phyloP scores from a whole-genome alignment of 2,888 invertebrate species.

The Ommatoiulus sabulosus region DNA sequence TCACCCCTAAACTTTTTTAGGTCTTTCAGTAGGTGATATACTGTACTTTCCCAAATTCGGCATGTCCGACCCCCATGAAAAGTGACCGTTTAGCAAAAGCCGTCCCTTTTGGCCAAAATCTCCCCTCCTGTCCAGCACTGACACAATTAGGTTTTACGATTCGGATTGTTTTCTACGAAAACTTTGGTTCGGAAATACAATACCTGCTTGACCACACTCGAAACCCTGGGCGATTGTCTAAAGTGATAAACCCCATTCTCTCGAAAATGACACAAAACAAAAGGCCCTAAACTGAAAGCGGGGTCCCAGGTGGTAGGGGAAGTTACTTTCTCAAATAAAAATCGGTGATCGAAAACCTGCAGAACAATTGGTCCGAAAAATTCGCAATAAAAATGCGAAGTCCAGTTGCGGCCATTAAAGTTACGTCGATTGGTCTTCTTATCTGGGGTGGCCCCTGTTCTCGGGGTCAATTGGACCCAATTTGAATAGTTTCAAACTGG shows the following conservation, averaged over 20 bases:
- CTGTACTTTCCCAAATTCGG: no score
- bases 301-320: not conserved
- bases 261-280: not conserved
- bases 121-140: not conserved
- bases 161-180: not conserved
- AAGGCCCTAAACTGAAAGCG: not conserved
- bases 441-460: not conserved
- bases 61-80: no score
- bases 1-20: no score
- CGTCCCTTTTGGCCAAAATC: not conserved
- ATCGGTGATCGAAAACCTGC: not conserved
- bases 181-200: not conserved
- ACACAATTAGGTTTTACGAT: not conserved
- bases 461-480: not conserved
- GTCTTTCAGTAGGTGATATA: no score
- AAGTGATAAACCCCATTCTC: not conserved
- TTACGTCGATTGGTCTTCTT: not conserved
- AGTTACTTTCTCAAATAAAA: not conserved
- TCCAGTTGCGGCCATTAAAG: conserved; percentile 13
- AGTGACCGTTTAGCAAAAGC: not conserved
- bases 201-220: not conserved
- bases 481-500: not conserved
- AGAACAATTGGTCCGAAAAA: not conserved
- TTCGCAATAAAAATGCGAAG: not conserved
- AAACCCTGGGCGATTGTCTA: not conserved